Evolutionary conservation across 2,113 vertebrate species (phyloP).

Genomic region (Cyphomyrus discorhynchus): DNA sequence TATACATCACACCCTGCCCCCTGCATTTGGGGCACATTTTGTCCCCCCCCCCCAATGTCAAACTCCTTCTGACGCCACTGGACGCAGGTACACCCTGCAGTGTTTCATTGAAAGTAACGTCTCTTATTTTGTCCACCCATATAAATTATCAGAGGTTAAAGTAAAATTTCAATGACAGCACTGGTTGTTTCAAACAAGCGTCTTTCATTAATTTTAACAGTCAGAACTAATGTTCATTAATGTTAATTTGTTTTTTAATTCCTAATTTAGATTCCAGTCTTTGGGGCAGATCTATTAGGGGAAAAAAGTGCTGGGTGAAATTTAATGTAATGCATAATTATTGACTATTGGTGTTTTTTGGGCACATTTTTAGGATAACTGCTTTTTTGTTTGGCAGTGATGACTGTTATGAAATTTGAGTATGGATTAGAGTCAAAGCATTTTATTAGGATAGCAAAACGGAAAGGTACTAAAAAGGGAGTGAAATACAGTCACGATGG

Average conservation of each 20-base stretch:
- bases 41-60: background rate
- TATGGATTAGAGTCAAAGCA: background rate
- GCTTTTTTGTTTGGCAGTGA: background rate
- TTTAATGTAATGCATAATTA: background rate
- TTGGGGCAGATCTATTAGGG: background rate
- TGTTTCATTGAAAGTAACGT: background rate
- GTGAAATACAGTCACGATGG: background rate
- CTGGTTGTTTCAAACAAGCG: background rate
- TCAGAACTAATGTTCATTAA: background rate
- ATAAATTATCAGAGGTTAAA: background rate
- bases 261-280: background rate
- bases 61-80: background rate
- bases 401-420: background rate
- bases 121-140: background rate
- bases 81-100: background rate
- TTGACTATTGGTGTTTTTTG: background rate
- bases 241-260: background rate
- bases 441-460: background rate
- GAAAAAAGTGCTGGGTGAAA: background rate
- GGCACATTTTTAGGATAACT: background rate
- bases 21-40: background rate
- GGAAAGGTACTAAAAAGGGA: background rate
- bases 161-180: background rate
- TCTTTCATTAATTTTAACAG: background rate
- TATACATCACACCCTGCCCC: background rate